Evolutionary conservation across 1,140 invertebrate species (phyloP), one percentile per base, ranked within the genome.

Genomic region (Drosophila mayri): DNA sequence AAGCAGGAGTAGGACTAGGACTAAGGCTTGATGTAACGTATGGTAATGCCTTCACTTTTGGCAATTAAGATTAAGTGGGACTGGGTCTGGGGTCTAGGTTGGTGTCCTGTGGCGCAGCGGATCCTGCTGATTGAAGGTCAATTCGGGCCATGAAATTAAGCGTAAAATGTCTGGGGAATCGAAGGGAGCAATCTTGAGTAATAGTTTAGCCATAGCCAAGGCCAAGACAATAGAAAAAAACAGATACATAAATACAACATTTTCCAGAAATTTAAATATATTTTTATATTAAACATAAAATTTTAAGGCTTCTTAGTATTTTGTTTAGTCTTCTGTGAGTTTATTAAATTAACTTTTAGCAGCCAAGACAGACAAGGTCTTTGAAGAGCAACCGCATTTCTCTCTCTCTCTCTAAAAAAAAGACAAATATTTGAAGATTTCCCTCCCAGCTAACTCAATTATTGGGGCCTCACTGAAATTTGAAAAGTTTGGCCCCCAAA

Each of bases 31-130:
- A 30, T n/a, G 25, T 38, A 41, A 59, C 47, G 44, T 16, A 67
- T 60, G 58, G 54, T 64, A 81, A 81, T 64, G 68, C 59, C 62
- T 57, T 55, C 76, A 63, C 60, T 57, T 54, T 61, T 85, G 83
- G 79, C 83, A 79, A 86, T 86, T 82, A 87, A 86, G 75, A 82
- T 82, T 79, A 86, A 86, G 70, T 79, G 75, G 35, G 4, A 38
- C 9, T 30, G 46, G 22, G 16, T 18, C 20, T 11, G 3, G 32
- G 32, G 12, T 16, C 28, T 20, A 8, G 49, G 32, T 37, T 8
- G 11, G 54, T 73, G 46, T 59, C 44, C 52, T 60, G 37, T 32
- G 61, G 37, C 28, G n/a, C 44, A 40, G 37, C 8, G 10, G 9
- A 4, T 9, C 47, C 43, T n/a, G 32, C 64, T 35, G n/a, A 40